Percentiles rank a stretch among this genome's conserved stretches.
Evolutionary conservation across 2,888 invertebrate genomes (phyloP).

Genomic region (Apocheima hispidaria): DNA sequence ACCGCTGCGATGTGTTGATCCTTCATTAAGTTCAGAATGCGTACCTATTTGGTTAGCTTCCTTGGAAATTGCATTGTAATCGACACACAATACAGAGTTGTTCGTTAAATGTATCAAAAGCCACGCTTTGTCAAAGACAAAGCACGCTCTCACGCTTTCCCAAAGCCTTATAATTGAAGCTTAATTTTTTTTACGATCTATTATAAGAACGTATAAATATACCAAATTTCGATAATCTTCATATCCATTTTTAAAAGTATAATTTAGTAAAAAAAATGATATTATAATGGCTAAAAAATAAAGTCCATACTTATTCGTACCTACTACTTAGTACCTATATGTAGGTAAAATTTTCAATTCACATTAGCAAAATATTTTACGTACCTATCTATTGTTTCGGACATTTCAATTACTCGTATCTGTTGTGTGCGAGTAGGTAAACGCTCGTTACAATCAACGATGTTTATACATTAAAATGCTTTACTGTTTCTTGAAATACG

Average conservation of each 20-base stretch:
- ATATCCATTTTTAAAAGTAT: too few species aligned
- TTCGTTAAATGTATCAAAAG: slow-evolving; percentile 6
- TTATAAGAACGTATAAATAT: too few species aligned
- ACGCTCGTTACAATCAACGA: slow-evolving; percentile 48
- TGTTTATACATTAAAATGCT: slow-evolving; percentile 53
- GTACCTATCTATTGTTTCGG: slow-evolving; percentile 46
- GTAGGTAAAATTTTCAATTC: too few species aligned
- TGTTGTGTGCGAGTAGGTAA: slow-evolving; percentile 45
- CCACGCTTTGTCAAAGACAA: neutral
- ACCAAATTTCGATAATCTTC: too few species aligned
- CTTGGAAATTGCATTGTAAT: slow-evolving; percentile 5
- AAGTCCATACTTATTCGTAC: too few species aligned
- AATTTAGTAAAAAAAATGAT: too few species aligned
- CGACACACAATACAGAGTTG: neutral
- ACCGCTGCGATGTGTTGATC: slow-evolving; percentile 4
- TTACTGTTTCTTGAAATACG: slow-evolving; percentile 50
- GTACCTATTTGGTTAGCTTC: slow-evolving; percentile 17
- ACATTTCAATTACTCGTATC: slow-evolving; percentile 62
- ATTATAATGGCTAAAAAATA: too few species aligned
- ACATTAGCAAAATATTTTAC: neutral
- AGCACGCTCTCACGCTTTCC: neutral
- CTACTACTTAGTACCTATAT: neutral
- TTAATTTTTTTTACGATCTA: too few species aligned
- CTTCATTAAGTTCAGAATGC: slow-evolving; percentile 21
- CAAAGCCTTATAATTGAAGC: neutral